These are phyloP conservation scores for Mylabris sibirica DNA, from an alignment of 2,888 invertebrate genomes.

Conservation along the genomic window DNA sequence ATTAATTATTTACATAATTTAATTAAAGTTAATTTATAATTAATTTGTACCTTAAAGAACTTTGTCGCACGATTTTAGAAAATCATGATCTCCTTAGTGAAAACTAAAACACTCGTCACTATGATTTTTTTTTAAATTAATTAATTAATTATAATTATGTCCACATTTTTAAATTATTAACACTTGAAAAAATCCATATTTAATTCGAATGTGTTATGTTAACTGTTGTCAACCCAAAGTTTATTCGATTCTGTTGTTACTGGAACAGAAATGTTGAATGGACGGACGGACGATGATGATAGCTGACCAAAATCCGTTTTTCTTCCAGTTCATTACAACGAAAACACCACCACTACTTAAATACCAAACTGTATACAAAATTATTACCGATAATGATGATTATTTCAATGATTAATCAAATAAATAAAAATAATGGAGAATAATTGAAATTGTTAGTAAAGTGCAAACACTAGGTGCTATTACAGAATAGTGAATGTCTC, in stretches of 20 bases:
- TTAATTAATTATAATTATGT: not conserved
- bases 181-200: not conserved
- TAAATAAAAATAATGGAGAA: not conserved
- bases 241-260: not conserved
- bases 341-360: not conserved
- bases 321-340: not conserved
- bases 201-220: not conserved
- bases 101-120: not conserved
- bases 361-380: not conserved
- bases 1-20: no score
- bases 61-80: not conserved
- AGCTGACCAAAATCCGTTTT: conserved; percentile 6
- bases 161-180: not conserved
- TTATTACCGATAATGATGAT: no score
- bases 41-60: no score
- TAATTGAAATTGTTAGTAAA: not conserved
- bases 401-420: not conserved
- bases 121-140: not conserved
- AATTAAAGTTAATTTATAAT: no score
- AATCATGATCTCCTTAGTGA: not conserved
- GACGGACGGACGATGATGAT: not conserved
- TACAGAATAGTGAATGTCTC: not conserved
- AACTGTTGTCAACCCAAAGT: conserved; percentile 9
- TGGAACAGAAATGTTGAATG: not conserved
- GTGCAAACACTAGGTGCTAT: no score